Percentiles rank a stretch among this genome's conserved stretches.
Conservation (phyloP, 2,797 vertebrate species). For the Manis pentadactyla region DNA sequence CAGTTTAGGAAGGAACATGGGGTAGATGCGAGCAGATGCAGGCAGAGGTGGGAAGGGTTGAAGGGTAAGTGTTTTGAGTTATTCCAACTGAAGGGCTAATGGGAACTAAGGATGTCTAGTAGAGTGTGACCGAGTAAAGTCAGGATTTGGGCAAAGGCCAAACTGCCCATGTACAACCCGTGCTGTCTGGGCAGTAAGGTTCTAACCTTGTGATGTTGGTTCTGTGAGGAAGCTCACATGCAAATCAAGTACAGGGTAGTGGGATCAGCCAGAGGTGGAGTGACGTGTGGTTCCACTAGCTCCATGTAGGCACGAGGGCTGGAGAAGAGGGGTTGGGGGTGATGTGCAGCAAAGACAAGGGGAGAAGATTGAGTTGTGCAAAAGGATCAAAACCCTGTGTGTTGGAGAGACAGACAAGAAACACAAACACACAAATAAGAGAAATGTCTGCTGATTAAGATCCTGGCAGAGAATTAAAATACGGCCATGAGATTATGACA, state of each 20-base stretch:
- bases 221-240: background rate
- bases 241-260: background rate
- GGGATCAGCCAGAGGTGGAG: background rate
- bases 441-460: background rate
- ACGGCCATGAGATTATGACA: background rate
- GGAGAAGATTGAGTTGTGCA: background rate
- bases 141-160: background rate
- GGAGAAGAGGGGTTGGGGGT: background rate
- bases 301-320: too few species aligned
- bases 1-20: background rate
- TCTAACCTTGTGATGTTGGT: background rate
- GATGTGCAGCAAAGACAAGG: background rate
- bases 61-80: too few species aligned
- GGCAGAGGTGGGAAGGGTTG: background rate
- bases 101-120: background rate
- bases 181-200: too few species aligned
- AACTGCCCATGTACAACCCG: background rate
- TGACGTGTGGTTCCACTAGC: background rate
- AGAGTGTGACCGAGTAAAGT: background rate
- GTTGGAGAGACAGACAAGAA: background rate
- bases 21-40: background rate
- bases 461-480: background rate
- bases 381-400: background rate
- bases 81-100: background rate
- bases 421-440: background rate